Base-by-base conservation (phyloP, 1,140 invertebrate genomes). In the Nomia melanderi region DNA sequence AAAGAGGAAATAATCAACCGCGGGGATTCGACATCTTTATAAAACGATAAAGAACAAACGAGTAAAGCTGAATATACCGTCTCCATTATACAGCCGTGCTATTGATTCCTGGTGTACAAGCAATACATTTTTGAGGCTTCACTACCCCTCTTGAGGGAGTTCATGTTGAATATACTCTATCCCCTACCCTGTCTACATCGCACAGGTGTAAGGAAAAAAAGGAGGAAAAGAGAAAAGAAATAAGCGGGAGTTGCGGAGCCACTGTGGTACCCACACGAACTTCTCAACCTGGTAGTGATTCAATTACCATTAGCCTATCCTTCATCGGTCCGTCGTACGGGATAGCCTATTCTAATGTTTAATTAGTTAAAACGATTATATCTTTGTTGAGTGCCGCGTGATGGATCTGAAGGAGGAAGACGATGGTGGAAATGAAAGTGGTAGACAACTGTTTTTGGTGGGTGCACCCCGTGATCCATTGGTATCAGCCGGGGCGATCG, bases 71-170 rank as follows among this genome's bases (percentile, higher is more conserved):
- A 62, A 78, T 83, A 82, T 87, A 79, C 77, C 47, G 86, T 78
- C 65, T 71, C 60, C 39, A 77, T 78, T 83, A 59, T 85, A 86
- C 41, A 60, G 41, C 33, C 41, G 53, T 67, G 59, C 85, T 91
- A 91, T 91, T 87, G 90, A 91, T 91, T 91, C 86, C 87, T 78
- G 78, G 86, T 89, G 86, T 87, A 89, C 80, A 89, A 89, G 87
- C 86, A 88, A 90, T 81, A 88, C 90, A 90, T 89, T 92, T 91
- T 86, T 91, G 78, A 77, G 91, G 91, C 89, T 92, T 92, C 91
- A 54, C 79, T 88, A 86, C 73, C 88, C 88, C 87, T 86, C 88
- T 89, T 90, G 84, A 86, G 86, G 86, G 86, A 87, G 83, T 87
- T 89, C 85, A 84, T 77, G 80, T 87, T 85, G 84, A 90, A 87